phyloP scores from a whole-genome alignment of 2,888 invertebrate genomes.

The Melinaea marsaeus region DNA sequence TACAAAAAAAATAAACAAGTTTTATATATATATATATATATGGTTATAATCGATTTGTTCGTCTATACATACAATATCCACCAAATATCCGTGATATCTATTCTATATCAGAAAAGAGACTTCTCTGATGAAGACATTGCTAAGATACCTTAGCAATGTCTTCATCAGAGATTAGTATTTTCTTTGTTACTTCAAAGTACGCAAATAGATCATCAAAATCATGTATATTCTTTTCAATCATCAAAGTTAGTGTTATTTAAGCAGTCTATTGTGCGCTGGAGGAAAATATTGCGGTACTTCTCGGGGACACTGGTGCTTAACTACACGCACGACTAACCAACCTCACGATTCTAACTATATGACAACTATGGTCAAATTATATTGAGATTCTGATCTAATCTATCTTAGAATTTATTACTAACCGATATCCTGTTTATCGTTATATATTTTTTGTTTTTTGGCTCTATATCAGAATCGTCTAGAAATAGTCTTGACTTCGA shows the following conservation, averaged over 20 bases:
- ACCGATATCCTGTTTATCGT: background rate
- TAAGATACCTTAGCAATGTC: too few relatives aligned
- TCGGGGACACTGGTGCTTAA: constrained; percentile 53
- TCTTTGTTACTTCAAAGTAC: background rate
- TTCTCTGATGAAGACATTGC: background rate
- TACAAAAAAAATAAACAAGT: too few relatives aligned
- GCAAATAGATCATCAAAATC: background rate
- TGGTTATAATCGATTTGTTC: too few relatives aligned
- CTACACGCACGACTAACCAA: constrained; percentile 67
- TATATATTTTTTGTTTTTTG: background rate
- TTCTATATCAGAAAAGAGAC: too few relatives aligned
- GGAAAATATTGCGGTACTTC: constrained; percentile 15
- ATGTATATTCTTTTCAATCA: background rate
- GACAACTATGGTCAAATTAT: background rate
- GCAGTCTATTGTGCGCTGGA: constrained; percentile 9
- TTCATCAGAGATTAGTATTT: background rate
- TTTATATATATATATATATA: too few relatives aligned
- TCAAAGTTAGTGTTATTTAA: constrained; percentile 1
- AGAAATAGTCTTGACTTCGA: background rate
- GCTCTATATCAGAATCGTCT: background rate
- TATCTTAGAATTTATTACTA: background rate
- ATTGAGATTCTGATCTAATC: background rate
- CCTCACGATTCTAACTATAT: constrained; percentile 49
- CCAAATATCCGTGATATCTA: too few relatives aligned
- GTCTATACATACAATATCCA: too few relatives aligned